Conservation (phyloP, 2,113 vertebrate species). For the Scytalopus superciliaris region DNA sequence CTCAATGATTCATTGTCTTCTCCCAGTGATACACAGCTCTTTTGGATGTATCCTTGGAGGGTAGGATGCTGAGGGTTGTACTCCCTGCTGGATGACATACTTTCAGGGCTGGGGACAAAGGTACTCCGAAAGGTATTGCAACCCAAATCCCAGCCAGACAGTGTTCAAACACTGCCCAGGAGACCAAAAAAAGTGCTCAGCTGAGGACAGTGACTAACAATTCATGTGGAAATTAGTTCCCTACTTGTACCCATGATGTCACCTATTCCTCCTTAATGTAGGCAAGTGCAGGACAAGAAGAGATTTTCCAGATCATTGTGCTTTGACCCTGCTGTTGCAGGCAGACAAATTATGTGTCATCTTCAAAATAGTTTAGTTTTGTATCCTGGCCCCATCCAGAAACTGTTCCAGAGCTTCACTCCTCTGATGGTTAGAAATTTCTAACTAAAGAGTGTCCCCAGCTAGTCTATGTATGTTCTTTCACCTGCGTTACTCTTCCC, state of each 20-base stretch:
- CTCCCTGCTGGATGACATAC: not conserved
- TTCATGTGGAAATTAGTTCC: not conserved
- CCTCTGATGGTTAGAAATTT: not conserved
- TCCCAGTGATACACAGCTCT: not conserved
- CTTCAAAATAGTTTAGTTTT: not conserved
- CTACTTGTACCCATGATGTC: rapidly evolving
- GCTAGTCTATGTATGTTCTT: not conserved
- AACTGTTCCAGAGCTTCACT: not conserved
- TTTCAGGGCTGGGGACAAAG: not conserved
- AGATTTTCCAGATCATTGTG: not conserved
- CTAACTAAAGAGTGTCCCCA: not conserved
- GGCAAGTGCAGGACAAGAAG: not conserved
- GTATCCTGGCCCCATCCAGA: not conserved
- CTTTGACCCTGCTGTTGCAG: not conserved
- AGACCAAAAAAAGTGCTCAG: not conserved
- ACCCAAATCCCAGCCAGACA: not conserved
- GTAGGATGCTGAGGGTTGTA: not conserved
- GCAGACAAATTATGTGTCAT: not conserved
- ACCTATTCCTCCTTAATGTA: rapidly evolving
- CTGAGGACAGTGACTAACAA: not conserved
- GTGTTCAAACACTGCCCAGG: not conserved
- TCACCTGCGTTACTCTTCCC: not conserved
- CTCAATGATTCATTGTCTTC: not conserved
- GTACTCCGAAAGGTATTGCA: not conserved
- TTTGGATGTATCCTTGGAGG: not conserved